Base-by-base conservation (phyloP, 2,888 invertebrate genomes). In the Hypsopygia costalis region DNA sequence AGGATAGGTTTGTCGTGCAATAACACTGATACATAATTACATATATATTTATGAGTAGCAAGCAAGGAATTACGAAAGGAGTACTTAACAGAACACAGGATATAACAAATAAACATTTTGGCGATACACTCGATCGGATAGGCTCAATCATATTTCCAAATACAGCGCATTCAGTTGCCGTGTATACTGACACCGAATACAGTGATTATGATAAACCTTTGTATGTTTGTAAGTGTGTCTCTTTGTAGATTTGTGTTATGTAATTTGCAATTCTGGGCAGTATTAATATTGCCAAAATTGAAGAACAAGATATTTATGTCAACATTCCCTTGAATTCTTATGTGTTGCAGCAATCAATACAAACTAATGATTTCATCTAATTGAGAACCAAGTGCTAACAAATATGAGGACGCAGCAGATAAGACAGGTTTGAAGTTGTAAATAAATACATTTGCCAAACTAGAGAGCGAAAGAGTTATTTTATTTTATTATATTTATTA, bases 1-100 rank as follows among this genome's bases (percentile, higher is more conserved):
- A 80, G 78, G 79, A 81, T 60, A 76, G 80, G 78, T 77, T 72
- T 81, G 77, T 69, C 87, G 87, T 88, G 87, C 87, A 88, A 49
- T 72, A 73, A 83, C 81, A 81, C 76, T 69, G 69, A 80, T 74
- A 80, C 69, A 66, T 49, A 66, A 62, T 66, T 57, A 64, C 59
- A 74, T 66, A 34, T 6, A 66, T 69, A 70, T 65, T 64, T 68
- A 79, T 76, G 60, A 73, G 71, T 72, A 81, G 81, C 86, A 86
- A 86, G 86, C 86, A 59, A 79, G 83, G 87, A 81, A 43, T 66
- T 67, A 74, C 69, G 62, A 70, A 62, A 77, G 78, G 76, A 76
- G 63, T 70, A 71, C 66, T 62, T 52, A 81, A 82, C 61, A 54
- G 52, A 74, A 72, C 68, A 71, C 59, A 73, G 76, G 79, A 80